phyloP scores from a whole-genome alignment of 2,113 vertebrate genomes.

The Cyanocitta stelleri region DNA sequence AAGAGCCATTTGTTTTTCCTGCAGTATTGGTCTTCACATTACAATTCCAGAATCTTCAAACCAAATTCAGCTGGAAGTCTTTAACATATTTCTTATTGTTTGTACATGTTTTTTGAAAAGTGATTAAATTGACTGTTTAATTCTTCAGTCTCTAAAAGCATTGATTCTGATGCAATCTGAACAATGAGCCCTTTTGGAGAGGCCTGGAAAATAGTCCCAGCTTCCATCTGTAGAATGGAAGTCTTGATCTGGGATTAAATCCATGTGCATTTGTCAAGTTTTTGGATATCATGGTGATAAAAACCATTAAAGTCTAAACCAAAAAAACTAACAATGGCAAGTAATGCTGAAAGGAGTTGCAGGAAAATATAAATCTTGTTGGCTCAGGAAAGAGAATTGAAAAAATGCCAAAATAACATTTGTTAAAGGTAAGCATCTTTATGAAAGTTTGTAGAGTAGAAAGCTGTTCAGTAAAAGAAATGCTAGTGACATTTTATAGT shows the following conservation, averaged over 20 bases:
- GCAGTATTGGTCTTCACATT: not conserved
- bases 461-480: not conserved
- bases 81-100: not conserved
- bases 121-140: not conserved
- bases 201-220: not conserved
- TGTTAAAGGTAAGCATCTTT: not conserved
- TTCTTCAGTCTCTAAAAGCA: not conserved
- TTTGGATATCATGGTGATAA: not conserved
- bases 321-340: not conserved
- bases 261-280: accelerated
- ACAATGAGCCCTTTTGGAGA: not conserved
- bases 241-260: not conserved
- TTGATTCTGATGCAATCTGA: not conserved
- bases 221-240: not conserved
- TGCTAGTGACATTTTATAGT: not conserved
- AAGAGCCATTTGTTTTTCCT: not conserved
- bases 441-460: not conserved
- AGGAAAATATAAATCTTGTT: not conserved
- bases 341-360: not conserved
- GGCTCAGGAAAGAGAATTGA: not conserved
- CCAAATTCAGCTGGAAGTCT: not conserved
- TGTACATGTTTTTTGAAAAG: not conserved
- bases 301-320: not conserved
- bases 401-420: not conserved
- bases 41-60: not conserved